Evolutionary conservation across 2,113 vertebrate species (phyloP).

Genomic region (Erythrolamprus reginae): DNA sequence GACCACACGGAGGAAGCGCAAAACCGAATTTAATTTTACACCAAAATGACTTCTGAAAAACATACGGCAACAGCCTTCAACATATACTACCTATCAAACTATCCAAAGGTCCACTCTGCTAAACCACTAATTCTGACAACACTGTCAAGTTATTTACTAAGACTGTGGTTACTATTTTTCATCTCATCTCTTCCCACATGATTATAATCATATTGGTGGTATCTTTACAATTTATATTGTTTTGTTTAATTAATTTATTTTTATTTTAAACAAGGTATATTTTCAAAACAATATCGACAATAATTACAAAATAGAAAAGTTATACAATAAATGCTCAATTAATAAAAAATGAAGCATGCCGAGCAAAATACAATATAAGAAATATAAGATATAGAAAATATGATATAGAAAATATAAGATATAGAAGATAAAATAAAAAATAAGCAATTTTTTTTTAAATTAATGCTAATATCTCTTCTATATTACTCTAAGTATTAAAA

Average conservation of each 20-base stretch:
- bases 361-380: not conserved
- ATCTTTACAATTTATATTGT: too few relatives aligned
- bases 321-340: not conserved
- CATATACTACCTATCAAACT: too few relatives aligned
- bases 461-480: not conserved
- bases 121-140: too few relatives aligned
- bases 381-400: not conserved
- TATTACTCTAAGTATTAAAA: not conserved
- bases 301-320: not conserved
- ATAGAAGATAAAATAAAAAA: not conserved
- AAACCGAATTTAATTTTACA: not conserved
- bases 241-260: not conserved
- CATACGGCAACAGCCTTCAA: not conserved
- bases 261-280: not conserved
- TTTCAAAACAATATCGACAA: not conserved
- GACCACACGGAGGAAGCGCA: not conserved
- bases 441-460: not conserved
- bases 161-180: too few relatives aligned
- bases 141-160: too few relatives aligned
- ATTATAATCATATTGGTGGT: too few relatives aligned
- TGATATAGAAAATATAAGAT: not conserved
- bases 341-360: not conserved
- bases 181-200: too few relatives aligned
- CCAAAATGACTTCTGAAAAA: not conserved
- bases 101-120: not conserved